These are phyloP conservation scores for Nomia melanderi DNA, from an alignment of 1,140 invertebrate species.

Conservation along the genomic window DNA sequence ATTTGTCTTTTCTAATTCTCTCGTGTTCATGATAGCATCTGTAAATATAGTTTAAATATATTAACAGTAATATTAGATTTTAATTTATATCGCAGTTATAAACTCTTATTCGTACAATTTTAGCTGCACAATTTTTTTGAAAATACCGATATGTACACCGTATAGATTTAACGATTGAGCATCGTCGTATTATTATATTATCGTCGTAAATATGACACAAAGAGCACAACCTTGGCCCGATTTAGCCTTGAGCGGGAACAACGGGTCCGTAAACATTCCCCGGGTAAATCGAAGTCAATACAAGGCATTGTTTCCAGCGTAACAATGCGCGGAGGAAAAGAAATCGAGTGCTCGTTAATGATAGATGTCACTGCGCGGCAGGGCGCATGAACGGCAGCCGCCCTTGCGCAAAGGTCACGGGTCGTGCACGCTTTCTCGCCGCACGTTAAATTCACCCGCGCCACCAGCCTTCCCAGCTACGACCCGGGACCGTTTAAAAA, in stretches of 20 bases:
- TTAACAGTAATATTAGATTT: no score
- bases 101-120: no score
- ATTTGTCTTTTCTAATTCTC: no score
- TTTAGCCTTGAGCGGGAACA: not conserved
- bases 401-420: slow-evolving; percentile 50
- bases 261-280: not conserved
- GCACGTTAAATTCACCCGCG: slow-evolving; percentile 32
- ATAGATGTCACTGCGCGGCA: slow-evolving; percentile 32
- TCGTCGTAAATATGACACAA: not conserved
- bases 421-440: not conserved
- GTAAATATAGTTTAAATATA: no score
- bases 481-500: slow-evolving; percentile 19
- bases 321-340: slow-evolving; percentile 22
- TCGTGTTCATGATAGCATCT: no score
- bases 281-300: slow-evolving; percentile 20
- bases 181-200: no score
- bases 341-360: slow-evolving; percentile 49
- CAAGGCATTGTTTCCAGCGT: slow-evolving; percentile 9
- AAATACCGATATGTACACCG: no score
- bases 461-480: not conserved
- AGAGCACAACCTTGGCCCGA: slow-evolving; percentile 29
- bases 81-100: no score
- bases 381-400: slow-evolving; percentile 25
- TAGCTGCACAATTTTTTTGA: no score
- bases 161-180: no score